Evolutionary conservation across 2,797 vertebrate species (phyloP).

Genomic region (Cirrhinus molitorella): DNA sequence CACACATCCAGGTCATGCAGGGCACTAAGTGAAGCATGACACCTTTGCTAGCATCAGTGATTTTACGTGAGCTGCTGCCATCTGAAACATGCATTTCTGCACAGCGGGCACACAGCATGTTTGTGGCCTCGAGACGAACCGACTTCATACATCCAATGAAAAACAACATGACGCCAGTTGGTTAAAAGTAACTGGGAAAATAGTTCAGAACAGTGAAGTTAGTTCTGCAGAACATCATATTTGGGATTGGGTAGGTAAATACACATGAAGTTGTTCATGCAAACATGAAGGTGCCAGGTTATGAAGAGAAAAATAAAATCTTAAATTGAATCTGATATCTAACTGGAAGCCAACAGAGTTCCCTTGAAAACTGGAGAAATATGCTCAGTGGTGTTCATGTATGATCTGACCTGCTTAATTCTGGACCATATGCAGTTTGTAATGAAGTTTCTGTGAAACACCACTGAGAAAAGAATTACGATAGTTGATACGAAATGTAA

Average conservation of each 20-base stretch:
- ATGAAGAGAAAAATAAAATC: too few species aligned
- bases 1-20: conserved; percentile 41
- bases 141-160: background rate
- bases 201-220: background rate
- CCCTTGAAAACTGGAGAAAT: too few species aligned
- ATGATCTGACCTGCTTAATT: too few species aligned
- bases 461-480: too few species aligned
- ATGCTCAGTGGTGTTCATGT: too few species aligned
- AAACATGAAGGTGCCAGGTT: too few species aligned
- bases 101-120: background rate
- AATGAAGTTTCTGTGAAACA: too few species aligned
- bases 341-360: too few species aligned
- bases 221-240: background rate
- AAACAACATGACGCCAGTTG: background rate
- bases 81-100: background rate
- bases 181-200: background rate
- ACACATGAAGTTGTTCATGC: too few species aligned
- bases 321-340: too few species aligned
- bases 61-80: background rate
- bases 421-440: too few species aligned
- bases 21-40: conserved; percentile 36
- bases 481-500: too few species aligned
- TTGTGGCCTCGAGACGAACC: background rate
- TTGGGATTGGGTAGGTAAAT: background rate
- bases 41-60: conserved; percentile 45